Base-by-base conservation (phyloP, 2,888 invertebrate genomes). In the Volucella inflata region DNA sequence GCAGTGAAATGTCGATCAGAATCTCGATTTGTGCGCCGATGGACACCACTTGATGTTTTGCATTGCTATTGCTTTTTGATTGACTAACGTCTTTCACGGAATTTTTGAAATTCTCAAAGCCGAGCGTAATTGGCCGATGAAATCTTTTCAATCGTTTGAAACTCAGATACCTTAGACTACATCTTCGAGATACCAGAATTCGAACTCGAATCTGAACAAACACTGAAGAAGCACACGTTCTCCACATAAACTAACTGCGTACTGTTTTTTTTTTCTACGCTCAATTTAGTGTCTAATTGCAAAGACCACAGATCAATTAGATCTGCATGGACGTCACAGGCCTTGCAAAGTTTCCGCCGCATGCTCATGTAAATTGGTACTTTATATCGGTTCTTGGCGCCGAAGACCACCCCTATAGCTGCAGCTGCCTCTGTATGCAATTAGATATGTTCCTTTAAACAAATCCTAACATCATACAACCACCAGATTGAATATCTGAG, bases 231-330 rank as follows among this genome's bases (percentile, higher is more conserved):
- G 6, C 30, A 30, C 3, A 21, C 21, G 21, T 2, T 14, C 21
- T 30, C n/a, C n/a, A 68, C 67, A 44, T 55, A 21, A 44, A 44
- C 21, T 10, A 36, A 60, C 14, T 30, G 21, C 44, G 30, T 44
- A 44, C 68, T 30, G 9, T 53, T 21, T 48, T 16, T 10, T 16
- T 50, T 70, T 60, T 55, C 50, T 50, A 60, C 67, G 59, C 57
- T 16, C 51, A 59, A 79, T 84, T 75, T 44, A 75, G 36, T 51
- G 59, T 64, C 53, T 70, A 75, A 75, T 79, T 84, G 48, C 75
- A 12, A 59, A 64, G 70, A 79, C 70, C 79, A 78, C 78, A 65
- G 67, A 75, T 79, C 70, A 84, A 75, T 70, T 70, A 70, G 79
- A 74, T 59, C 57, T 62, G 17, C 68, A 11, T 16, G n/a, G 40